These are phyloP conservation scores for Chymomyza procnemis DNA, from an alignment of 2,888 invertebrate genomes.

Conservation along the genomic window DNA sequence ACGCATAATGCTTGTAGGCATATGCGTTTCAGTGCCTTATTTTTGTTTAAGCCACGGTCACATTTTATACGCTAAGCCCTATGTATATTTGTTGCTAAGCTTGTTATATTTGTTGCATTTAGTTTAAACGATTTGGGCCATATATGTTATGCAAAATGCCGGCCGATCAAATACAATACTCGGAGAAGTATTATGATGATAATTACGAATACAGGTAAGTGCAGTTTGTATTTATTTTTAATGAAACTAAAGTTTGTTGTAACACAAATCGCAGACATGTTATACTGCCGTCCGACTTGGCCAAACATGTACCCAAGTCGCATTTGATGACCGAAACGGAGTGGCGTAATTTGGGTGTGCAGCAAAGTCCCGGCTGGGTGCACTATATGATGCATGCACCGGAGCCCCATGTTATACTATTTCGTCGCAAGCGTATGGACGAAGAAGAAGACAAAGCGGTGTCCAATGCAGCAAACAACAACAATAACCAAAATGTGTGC, in stretches of 20 bases:
- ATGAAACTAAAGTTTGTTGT: not conserved
- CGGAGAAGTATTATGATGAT: conserved; percentile 93
- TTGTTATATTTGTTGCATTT: not conserved
- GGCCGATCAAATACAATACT: conserved; percentile 92
- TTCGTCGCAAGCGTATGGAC: conserved; percentile 82
- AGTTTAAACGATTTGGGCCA: not conserved
- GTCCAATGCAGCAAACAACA: not conserved
- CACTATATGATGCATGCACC: conserved; percentile 88
- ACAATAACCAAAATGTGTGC: conserved; percentile 34
- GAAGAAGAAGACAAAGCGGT: conserved; percentile 17
- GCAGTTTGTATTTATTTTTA: not conserved
- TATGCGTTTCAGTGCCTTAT: not conserved
- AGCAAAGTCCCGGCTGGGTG: conserved; percentile 92
- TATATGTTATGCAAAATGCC: conserved; percentile 84
- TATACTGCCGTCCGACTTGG: conserved; percentile 90
- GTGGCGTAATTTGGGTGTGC: conserved; percentile 96
- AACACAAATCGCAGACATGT: conserved; percentile 85
- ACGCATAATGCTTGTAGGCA: no score
- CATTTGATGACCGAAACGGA: conserved; percentile 96
- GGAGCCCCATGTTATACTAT: conserved; percentile 92
- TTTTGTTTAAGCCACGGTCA: not conserved
- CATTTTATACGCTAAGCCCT: not conserved
- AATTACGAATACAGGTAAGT: conserved; percentile 91
- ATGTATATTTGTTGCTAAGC: no score
- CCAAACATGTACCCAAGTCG: conserved; percentile 90